A percentile compares a stretch with the other conserved stretches of the same genome.
Evolutionary conservation across 2,888 invertebrate species (phyloP).

Genomic region (Steinernema hermaphroditum): DNA sequence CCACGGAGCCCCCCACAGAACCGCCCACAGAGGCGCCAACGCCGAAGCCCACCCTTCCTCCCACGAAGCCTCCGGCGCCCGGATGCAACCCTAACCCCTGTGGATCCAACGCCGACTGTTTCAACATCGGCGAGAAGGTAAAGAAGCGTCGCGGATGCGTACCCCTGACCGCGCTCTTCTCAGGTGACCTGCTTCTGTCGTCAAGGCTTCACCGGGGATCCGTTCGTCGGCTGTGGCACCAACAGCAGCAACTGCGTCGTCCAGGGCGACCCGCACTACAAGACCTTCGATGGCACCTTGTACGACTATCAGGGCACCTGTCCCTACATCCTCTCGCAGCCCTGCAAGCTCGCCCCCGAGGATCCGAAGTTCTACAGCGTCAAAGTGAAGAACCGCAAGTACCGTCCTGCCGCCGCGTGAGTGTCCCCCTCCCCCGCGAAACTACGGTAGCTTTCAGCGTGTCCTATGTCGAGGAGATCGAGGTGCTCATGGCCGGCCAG

Average conservation of each 20-base stretch:
- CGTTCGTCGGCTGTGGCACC: background rate
- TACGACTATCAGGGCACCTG: conserved; percentile 52
- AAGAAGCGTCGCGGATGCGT: no score
- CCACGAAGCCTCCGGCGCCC: background rate
- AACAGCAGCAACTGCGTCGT: conserved; percentile 32
- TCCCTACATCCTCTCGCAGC: conserved; percentile 34
- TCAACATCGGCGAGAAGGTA: background rate
- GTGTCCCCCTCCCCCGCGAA: background rate
- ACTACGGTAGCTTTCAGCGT: background rate
- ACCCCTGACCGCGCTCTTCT: no score
- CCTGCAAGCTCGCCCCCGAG: background rate
- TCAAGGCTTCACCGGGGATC: background rate
- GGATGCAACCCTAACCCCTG: background rate
- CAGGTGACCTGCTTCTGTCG: conserved; percentile 1
- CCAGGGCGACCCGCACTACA: conserved; percentile 66
- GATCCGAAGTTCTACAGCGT: background rate
- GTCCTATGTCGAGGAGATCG: background rate
- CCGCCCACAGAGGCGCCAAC: no score
- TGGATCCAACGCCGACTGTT: conserved; percentile 1
- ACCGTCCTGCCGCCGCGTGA: background rate
- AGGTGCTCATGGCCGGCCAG: background rate
- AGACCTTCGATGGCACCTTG: conserved; percentile 65
- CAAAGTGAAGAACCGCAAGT: conserved; percentile 6
- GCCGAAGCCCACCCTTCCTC: background rate
- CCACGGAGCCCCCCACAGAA: background rate